These are phyloP conservation scores for Lagodon rhomboides DNA, from an alignment of 2,797 vertebrate genomes.

Conservation along the genomic window DNA sequence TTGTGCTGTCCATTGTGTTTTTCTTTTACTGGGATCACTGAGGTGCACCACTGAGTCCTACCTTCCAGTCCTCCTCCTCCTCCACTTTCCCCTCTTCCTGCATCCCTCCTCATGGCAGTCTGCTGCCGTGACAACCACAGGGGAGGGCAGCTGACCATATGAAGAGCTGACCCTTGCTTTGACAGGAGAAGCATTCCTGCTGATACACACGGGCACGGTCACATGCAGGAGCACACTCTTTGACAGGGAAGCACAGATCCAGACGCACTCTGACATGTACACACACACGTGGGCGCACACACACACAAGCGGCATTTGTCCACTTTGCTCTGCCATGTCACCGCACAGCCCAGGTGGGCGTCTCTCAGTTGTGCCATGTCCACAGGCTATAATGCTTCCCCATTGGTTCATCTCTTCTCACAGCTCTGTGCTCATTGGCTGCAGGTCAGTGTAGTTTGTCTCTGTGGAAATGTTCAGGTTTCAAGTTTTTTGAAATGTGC, in stretches of 20 bases:
- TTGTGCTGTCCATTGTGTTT: slow-evolving; percentile 36
- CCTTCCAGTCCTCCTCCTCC: slow-evolving; percentile 22
- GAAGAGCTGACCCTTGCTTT: slow-evolving; percentile 72
- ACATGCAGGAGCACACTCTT: slow-evolving; percentile 53
- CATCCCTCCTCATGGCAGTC: slow-evolving; percentile 61
- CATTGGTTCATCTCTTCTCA: slow-evolving; percentile 63
- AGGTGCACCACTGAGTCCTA: slow-evolving; percentile 33
- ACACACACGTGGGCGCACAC: slow-evolving; percentile 36
- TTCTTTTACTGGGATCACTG: slow-evolving; percentile 33
- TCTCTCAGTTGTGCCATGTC: slow-evolving; percentile 59
- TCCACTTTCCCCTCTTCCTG: slow-evolving; percentile 2
- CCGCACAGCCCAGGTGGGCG: slow-evolving; percentile 69
- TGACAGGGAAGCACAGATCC: slow-evolving; percentile 65
- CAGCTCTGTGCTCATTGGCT: slow-evolving; percentile 62
- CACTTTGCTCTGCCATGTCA: slow-evolving; percentile 63
- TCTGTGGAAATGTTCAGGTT: slow-evolving; percentile 59
- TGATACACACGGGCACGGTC: slow-evolving; percentile 58
- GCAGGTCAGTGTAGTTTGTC: slow-evolving; percentile 52
- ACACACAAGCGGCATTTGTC: slow-evolving; percentile 29
- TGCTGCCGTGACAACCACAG: slow-evolving; percentile 74
- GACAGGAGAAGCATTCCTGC: slow-evolving; percentile 65
- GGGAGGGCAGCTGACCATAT: slow-evolving; percentile 72
- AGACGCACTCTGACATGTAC: slow-evolving; percentile 62
- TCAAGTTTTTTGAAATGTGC: slow-evolving; percentile 47
- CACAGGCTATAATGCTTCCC: slow-evolving; percentile 41